Conservation (phyloP, 2,888 invertebrate genomes). For the Oithona nana region DNA sequence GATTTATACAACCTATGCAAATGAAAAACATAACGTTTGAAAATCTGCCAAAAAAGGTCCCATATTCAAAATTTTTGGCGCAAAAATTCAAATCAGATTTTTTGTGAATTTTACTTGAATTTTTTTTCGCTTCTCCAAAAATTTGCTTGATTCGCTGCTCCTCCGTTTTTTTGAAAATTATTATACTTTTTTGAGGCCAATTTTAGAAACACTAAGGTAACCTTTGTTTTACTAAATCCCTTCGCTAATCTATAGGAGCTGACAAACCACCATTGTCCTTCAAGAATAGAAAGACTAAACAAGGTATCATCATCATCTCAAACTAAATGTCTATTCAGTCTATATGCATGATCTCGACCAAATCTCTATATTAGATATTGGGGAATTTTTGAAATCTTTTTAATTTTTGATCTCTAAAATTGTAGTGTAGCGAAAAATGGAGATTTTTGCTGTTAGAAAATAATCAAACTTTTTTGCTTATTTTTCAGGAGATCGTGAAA, state of each 20-base stretch:
- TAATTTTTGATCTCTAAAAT: too few species aligned
- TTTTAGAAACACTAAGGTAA: background rate
- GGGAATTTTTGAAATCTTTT: too few species aligned
- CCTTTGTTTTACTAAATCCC: too few species aligned
- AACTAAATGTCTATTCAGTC: background rate
- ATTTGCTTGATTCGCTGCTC: too few species aligned
- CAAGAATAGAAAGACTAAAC: conserved; percentile 3
- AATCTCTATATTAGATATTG: too few species aligned
- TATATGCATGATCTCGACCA: background rate
- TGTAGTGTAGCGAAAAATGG: too few species aligned
- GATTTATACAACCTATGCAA: too few species aligned
- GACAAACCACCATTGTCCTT: conserved; percentile 6
- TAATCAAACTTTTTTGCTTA: background rate
- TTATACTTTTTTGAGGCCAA: background rate
- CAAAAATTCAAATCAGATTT: too few species aligned
- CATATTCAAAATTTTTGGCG: too few species aligned
- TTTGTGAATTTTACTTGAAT: background rate
- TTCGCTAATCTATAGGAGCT: background rate
- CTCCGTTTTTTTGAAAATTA: background rate
- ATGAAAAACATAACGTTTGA: too few species aligned
- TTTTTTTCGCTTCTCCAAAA: background rate
- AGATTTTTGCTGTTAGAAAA: too few species aligned
- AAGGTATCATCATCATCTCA: too few species aligned
- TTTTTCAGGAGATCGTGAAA: conserved; percentile 35
- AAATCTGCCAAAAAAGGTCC: background rate